These are phyloP conservation scores for Hippocampus guttulatus DNA, from an alignment of 2,113 vertebrate genomes.

Conservation along the genomic window DNA sequence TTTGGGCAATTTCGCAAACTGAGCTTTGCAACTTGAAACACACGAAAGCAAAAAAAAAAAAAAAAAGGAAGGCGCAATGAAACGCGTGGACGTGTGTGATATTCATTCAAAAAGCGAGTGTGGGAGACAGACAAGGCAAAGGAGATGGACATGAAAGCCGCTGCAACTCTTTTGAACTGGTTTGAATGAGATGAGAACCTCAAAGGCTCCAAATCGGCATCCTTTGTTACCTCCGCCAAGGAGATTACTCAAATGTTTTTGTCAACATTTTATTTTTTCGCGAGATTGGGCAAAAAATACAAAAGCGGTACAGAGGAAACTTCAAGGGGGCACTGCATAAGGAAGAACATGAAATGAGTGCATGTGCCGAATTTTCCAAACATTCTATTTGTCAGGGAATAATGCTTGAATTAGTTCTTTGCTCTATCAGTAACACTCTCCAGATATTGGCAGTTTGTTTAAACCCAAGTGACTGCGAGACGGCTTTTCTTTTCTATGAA, in stretches of 20 bases:
- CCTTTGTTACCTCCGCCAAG: not conserved
- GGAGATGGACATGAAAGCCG: constrained; percentile 36
- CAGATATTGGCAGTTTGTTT: not conserved
- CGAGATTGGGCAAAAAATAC: not conserved
- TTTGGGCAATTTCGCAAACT: not conserved
- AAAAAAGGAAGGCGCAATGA: constrained; percentile 8
- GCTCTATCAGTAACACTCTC: not conserved
- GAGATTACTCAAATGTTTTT: not conserved
- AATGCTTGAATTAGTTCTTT: not conserved
- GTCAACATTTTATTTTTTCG: constrained; percentile 8
- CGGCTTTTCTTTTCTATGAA: not conserved
- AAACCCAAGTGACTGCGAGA: not conserved
- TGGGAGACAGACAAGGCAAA: constrained; percentile 6
- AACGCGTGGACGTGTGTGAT: constrained; percentile 25
- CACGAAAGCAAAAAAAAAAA: not conserved
- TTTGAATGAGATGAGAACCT: constrained; percentile 40
- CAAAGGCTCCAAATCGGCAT: constrained; percentile 30
- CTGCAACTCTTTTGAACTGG: constrained; percentile 30
- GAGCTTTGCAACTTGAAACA: not conserved
- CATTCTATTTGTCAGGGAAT: not conserved
- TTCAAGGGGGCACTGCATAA: too few relatives aligned
- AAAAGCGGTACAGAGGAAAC: not conserved
- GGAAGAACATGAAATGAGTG: too few relatives aligned
- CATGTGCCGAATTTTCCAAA: not conserved
- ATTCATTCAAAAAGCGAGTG: constrained; percentile 25